A percentile compares a stretch with the other conserved stretches of the same genome.
phyloP scores from a whole-genome alignment of 2,113 vertebrate genomes.

The Oryzias melastigma region DNA sequence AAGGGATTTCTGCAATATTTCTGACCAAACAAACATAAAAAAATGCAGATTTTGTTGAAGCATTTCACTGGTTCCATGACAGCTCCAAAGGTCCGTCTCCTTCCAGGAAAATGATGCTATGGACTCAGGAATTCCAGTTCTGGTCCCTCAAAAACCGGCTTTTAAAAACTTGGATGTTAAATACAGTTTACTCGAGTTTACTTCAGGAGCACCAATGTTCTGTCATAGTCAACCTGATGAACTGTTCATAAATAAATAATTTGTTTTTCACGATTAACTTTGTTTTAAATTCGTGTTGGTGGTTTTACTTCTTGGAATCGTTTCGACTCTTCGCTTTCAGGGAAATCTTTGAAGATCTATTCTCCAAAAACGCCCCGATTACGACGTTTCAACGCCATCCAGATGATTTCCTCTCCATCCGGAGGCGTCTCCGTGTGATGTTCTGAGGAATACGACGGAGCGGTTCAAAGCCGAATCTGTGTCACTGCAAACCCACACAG shows the following conservation, averaged over 20 bases:
- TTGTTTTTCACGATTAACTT: no score
- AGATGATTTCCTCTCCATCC: neutral
- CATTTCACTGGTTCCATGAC: no score
- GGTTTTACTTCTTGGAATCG: no score
- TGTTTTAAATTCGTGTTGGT: neutral
- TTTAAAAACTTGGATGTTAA: constrained; percentile 24
- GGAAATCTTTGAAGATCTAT: neutral
- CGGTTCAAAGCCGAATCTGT: constrained; percentile 7
- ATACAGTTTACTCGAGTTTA: neutral
- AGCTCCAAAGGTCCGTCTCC: no score
- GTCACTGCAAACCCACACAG: neutral
- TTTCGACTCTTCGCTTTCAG: no score
- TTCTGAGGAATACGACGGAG: neutral
- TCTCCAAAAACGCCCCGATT: neutral
- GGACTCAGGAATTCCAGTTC: neutral
- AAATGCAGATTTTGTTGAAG: no score
- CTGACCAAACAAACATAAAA: no score
- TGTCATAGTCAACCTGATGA: constrained; percentile 4
- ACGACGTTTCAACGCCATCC: neutral
- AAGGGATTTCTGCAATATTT: no score
- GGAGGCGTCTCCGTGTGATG: neutral
- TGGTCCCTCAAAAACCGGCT: neutral
- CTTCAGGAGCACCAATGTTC: neutral
- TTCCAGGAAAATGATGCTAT: neutral
- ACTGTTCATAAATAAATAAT: no score